Evolutionary conservation across 35 echinoderm and acorn worm genomes (phyloP).

Genomic region (Anneissia japonica): DNA sequence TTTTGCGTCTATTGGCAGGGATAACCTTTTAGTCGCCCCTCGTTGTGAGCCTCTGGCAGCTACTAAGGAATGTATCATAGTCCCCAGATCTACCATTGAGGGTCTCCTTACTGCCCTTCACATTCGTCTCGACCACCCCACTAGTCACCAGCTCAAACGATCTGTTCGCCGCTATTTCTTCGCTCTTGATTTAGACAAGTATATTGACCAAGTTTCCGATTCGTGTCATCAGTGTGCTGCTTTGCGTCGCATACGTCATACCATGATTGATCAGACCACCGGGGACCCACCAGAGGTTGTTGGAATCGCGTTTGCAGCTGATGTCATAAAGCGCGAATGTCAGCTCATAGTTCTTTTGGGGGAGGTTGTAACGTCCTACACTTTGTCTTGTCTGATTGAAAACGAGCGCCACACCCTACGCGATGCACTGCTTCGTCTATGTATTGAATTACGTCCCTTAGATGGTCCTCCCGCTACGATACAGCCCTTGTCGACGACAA

Average conservation of each 20-base stretch:
- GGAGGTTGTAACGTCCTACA: neutral
- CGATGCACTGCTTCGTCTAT: neutral
- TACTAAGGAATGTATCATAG: neutral
- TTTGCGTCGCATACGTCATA: neutral
- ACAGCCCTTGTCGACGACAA: neutral
- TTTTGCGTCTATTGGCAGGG: neutral
- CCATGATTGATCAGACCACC: neutral
- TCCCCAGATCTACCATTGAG: neutral
- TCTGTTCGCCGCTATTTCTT: neutral
- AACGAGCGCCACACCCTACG: neutral
- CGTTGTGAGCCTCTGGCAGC: neutral
- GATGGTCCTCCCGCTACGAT: neutral
- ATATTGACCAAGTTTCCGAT: neutral
- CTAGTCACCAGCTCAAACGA: neutral
- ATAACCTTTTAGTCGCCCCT: neutral
- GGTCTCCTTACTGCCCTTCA: neutral
- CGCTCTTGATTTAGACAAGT: slow-evolving; percentile 12
- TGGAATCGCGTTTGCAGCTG: neutral
- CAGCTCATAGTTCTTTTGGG: neutral
- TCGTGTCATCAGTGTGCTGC: neutral
- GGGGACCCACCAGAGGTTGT: neutral
- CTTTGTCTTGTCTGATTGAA: neutral
- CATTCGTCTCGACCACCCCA: neutral
- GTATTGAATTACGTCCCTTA: neutral
- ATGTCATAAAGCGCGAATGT: neutral